These are phyloP conservation scores for Cryptus viduatorius DNA, from an alignment of 2,888 invertebrate genomes.

Conservation along the genomic window DNA sequence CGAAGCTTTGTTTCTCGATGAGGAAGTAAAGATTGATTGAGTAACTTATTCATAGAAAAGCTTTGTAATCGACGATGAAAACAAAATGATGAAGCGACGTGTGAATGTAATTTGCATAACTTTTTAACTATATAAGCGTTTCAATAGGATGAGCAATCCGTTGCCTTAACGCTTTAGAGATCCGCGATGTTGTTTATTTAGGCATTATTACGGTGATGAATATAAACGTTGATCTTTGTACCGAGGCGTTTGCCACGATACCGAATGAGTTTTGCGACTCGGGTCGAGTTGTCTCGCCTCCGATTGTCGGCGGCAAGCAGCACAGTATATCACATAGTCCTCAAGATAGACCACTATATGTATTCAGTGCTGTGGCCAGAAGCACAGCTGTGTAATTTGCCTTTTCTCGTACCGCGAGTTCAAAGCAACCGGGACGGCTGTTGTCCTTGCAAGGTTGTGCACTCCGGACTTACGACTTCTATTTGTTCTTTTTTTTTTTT, in stretches of 20 bases:
- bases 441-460: constrained; percentile 67
- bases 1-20: too few species aligned
- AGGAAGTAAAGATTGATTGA: too few species aligned
- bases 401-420: constrained; percentile 54
- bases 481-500: constrained; percentile 22
- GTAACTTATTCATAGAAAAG: too few species aligned
- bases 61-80: too few species aligned
- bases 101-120: too few species aligned
- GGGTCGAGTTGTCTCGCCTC: constrained; percentile 35
- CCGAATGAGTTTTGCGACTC: constrained; percentile 46
- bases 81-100: too few species aligned
- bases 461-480: constrained; percentile 20
- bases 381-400: constrained; percentile 61
- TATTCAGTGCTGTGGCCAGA: constrained; percentile 32
- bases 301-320: constrained; percentile 31
- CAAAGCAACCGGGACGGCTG: constrained; percentile 43
- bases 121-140: too few species aligned
- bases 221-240: neutral
- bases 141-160: too few species aligned
- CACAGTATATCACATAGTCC: constrained; percentile 44
- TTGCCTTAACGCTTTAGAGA: too few species aligned
- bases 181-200: too few species aligned
- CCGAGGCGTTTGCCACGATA: constrained; percentile 8
- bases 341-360: constrained; percentile 30
- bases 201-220: too few species aligned